Evolutionary conservation across 2,888 invertebrate genomes (phyloP).

Genomic region (Hofmannophila pseudospretella): DNA sequence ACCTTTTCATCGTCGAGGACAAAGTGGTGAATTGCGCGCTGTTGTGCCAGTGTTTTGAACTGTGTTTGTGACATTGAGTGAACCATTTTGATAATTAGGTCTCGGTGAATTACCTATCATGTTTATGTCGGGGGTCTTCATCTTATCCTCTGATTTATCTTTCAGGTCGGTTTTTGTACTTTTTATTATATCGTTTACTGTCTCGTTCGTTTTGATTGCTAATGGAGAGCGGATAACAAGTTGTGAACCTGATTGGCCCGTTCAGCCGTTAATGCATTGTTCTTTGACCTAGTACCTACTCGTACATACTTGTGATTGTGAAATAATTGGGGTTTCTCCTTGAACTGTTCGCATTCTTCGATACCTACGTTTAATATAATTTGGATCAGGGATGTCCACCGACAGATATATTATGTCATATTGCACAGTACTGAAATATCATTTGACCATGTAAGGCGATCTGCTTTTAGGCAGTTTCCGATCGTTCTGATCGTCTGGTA

Average conservation of each 20-base stretch:
- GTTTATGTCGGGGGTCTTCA: slow-evolving; percentile 72
- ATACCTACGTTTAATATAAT: slow-evolving; percentile 6
- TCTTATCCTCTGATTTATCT: slow-evolving; percentile 64
- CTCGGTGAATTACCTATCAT: slow-evolving; percentile 41
- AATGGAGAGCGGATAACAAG: slow-evolving; percentile 47
- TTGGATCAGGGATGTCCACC: no score
- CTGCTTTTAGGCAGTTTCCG: neutral
- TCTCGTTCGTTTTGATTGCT: slow-evolving; percentile 39
- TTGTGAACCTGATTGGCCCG: slow-evolving; percentile 63
- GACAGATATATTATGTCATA: neutral
- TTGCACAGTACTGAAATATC: neutral
- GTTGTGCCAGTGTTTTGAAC: slow-evolving; percentile 69
- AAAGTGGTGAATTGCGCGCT: slow-evolving; percentile 66
- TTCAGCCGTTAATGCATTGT: slow-evolving; percentile 61
- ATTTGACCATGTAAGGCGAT: neutral
- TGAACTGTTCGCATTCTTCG: slow-evolving; percentile 32
- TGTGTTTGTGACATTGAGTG: slow-evolving; percentile 55
- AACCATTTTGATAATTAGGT: slow-evolving; percentile 39
- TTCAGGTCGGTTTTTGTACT: slow-evolving; percentile 61
- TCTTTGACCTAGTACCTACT: slow-evolving; percentile 56
- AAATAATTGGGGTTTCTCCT: slow-evolving; percentile 50
- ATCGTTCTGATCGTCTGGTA: slow-evolving; percentile 1
- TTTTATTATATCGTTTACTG: slow-evolving; percentile 39
- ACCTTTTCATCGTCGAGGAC: slow-evolving; percentile 66
- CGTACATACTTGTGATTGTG: slow-evolving; percentile 36